phyloP scores from a whole-genome alignment of 2,888 invertebrate genomes.

The Vesta saturnalis region DNA sequence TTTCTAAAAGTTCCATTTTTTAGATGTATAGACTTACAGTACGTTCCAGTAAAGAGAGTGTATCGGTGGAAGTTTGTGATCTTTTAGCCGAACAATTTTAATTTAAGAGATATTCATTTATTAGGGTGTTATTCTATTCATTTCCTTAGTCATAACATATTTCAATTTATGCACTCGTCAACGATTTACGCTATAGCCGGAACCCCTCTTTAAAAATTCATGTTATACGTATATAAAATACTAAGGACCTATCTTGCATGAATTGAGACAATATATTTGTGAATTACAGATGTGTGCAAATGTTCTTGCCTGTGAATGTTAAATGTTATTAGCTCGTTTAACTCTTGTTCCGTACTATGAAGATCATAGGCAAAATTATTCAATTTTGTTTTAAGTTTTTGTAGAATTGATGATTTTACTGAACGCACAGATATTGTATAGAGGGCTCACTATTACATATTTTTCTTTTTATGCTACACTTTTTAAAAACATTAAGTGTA shows the following conservation, averaged over 20 bases:
- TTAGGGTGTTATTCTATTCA: constrained; percentile 47
- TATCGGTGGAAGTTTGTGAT: constrained; percentile 93
- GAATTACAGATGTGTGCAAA: constrained; percentile 20
- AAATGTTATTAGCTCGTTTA: constrained; percentile 15
- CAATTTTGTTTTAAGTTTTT: not conserved
- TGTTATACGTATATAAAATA: constrained; percentile 28
- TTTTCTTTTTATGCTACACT: too few relatives aligned
- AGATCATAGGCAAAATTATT: not conserved
- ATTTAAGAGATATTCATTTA: constrained; percentile 45
- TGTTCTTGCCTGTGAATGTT: constrained; percentile 29
- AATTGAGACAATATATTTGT: constrained; percentile 35
- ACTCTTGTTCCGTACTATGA: not conserved
- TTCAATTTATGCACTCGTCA: constrained; percentile 34
- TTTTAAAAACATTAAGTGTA: too few relatives aligned
- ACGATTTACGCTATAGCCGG: constrained; percentile 25
- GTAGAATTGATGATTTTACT: not conserved
- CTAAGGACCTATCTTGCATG: constrained; percentile 28
- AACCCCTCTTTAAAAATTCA: constrained; percentile 18
- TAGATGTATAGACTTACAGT: constrained; percentile 99
- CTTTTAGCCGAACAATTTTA: constrained; percentile 96
- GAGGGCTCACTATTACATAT: not conserved
- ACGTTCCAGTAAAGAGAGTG: constrained; percentile 95
- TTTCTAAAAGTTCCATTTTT: constrained; percentile 52
- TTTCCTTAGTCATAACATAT: not conserved
- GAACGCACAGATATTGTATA: not conserved